Conservation (phyloP, 2,797 vertebrate species). For the Loris lydekkerianus region DNA sequence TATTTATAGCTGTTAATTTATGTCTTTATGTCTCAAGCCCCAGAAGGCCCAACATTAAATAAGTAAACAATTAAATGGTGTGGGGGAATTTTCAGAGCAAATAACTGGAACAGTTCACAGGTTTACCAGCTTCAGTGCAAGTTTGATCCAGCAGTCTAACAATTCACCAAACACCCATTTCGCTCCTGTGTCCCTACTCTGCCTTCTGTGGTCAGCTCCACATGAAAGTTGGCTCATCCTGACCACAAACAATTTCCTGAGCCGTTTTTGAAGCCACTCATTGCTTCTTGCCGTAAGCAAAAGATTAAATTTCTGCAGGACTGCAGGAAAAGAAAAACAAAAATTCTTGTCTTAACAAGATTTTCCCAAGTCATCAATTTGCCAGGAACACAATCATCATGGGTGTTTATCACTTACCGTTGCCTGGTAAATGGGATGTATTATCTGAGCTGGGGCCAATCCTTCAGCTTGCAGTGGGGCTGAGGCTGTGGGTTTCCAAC, state of each 20-base stretch:
- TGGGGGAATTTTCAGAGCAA: background rate
- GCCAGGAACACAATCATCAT: background rate
- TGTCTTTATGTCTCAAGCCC: background rate
- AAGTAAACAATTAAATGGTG: too few species aligned
- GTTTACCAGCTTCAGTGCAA: background rate
- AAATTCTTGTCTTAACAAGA: background rate
- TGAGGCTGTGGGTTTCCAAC: background rate
- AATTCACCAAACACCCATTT: background rate
- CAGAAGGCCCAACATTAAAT: constrained; percentile 15
- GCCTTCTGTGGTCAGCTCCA: background rate
- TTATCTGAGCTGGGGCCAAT: too few species aligned
- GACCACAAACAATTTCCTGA: background rate
- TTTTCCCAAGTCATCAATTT: background rate
- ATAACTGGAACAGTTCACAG: background rate
- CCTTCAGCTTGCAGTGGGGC: too few species aligned
- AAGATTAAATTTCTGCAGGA: background rate
- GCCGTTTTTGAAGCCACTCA: background rate
- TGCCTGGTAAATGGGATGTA: background rate
- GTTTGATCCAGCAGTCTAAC: background rate
- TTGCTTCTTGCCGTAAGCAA: background rate
- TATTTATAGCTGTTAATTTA: constrained; percentile 1
- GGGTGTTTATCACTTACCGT: background rate
- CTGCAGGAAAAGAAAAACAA: background rate
- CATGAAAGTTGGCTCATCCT: background rate
- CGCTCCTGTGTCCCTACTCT: background rate